These are phyloP conservation scores for Amorpha juglandis DNA, from an alignment of 2,888 invertebrate genomes.

Conservation along the genomic window DNA sequence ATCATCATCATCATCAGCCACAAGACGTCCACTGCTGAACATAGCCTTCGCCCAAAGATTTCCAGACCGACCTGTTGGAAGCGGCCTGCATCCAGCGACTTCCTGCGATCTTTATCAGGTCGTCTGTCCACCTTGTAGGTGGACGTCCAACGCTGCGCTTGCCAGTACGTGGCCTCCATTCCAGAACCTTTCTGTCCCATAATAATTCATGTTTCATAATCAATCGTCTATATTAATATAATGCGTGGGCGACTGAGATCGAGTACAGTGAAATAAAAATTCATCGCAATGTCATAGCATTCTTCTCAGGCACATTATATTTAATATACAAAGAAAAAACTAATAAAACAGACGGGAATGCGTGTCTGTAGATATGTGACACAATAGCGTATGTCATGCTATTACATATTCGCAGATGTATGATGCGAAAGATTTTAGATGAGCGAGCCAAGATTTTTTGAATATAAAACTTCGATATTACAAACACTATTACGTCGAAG, in stretches of 20 bases:
- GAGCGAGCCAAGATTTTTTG: neutral
- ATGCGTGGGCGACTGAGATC: neutral
- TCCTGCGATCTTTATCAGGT: too few species aligned
- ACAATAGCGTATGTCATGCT: conserved; percentile 26
- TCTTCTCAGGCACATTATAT: conserved; percentile 14
- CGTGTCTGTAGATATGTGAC: conserved; percentile 25
- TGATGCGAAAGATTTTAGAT: conserved; percentile 11
- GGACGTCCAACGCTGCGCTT: too few species aligned
- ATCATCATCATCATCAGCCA: too few species aligned
- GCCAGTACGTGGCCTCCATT: too few species aligned
- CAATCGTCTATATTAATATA: too few species aligned
- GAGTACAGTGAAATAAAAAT: neutral
- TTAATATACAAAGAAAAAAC: conserved; percentile 23
- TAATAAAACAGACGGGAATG: conserved; percentile 17
- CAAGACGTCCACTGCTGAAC: too few species aligned
- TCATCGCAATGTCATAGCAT: neutral
- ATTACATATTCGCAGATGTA: conserved; percentile 20
- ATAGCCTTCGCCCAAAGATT: too few species aligned
- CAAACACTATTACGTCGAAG: neutral
- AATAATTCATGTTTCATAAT: too few species aligned
- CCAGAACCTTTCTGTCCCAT: too few species aligned
- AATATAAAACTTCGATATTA: neutral
- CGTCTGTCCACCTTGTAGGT: too few species aligned
- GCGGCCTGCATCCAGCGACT: too few species aligned
- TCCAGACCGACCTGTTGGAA: too few species aligned